These are phyloP conservation scores for Drosophila lacertosa DNA, from an alignment of 1,140 invertebrate species.

Conservation along the genomic window DNA sequence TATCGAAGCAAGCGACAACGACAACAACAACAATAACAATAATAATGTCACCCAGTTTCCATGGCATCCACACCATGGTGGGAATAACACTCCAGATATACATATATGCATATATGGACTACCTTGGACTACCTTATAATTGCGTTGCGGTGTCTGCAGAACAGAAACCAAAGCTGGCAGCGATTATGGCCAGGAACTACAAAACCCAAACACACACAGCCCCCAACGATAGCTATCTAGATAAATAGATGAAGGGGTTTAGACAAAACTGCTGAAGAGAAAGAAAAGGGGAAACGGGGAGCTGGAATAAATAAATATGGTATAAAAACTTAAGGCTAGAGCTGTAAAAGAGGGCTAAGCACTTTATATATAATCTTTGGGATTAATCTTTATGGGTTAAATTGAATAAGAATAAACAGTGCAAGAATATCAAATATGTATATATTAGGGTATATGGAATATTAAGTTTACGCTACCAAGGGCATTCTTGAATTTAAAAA, in stretches of 20 bases:
- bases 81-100: conserved; percentile 1
- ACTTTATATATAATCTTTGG: too few species aligned
- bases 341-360: neutral
- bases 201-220: neutral
- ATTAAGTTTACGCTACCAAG: neutral
- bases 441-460: neutral
- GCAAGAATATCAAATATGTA: neutral
- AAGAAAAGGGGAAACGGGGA: too few species aligned
- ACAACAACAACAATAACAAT: conserved; percentile 20
- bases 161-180: neutral
- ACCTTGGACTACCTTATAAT: conserved; percentile 47
- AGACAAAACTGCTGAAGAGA: neutral
- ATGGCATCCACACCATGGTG: conserved; percentile 45
- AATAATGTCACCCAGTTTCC: conserved; percentile 77
- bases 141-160: conserved; percentile 44
- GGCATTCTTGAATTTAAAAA: too few species aligned
- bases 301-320: conserved; percentile 30
- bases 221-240: neutral
- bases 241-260: neutral
- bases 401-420: too few species aligned
- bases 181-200: conserved; percentile 32
- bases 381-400: too few species aligned
- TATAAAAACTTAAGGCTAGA: neutral
- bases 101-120: too few species aligned
- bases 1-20: conserved; percentile 54